Conservation (phyloP, 2,888 invertebrate species). For the Stenchaetothrips biformis region DNA sequence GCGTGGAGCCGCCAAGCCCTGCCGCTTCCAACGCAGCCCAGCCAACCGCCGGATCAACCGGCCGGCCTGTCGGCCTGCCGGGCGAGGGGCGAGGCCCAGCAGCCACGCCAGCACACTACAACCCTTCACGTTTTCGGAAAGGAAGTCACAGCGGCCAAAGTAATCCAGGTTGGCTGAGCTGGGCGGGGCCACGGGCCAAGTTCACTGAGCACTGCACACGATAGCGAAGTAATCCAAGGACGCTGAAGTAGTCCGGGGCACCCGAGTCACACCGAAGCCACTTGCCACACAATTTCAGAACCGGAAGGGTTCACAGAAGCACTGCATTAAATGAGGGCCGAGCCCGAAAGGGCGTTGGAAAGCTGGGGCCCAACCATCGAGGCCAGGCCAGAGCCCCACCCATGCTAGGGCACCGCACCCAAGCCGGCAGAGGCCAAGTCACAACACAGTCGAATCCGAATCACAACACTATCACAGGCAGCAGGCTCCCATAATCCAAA, state of each 20-base stretch:
- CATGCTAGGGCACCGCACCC: no score
- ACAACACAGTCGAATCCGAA: no score
- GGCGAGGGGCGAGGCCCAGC: background rate
- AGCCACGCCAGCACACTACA: background rate
- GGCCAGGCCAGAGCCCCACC: no score
- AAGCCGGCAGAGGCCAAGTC: no score
- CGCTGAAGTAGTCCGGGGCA: background rate
- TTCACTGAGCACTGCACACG: background rate
- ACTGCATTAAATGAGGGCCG: no score
- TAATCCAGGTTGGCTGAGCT: background rate
- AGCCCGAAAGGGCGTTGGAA: no score
- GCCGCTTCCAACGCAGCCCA: background rate
- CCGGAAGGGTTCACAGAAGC: no score
- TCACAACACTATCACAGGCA: background rate
- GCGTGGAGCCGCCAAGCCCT: background rate
- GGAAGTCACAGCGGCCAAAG: background rate
- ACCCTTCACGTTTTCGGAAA: background rate
- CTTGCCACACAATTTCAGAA: no score
- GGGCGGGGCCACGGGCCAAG: background rate
- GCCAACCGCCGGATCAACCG: background rate
- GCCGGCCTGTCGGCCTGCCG: no score
- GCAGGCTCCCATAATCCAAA: constrained; percentile 2
- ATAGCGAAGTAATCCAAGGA: background rate
- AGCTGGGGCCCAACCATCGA: no score
- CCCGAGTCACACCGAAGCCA: background rate